Evolutionary conservation across 2,888 invertebrate genomes (phyloP).

Genomic region (Epistrophe eligans): DNA sequence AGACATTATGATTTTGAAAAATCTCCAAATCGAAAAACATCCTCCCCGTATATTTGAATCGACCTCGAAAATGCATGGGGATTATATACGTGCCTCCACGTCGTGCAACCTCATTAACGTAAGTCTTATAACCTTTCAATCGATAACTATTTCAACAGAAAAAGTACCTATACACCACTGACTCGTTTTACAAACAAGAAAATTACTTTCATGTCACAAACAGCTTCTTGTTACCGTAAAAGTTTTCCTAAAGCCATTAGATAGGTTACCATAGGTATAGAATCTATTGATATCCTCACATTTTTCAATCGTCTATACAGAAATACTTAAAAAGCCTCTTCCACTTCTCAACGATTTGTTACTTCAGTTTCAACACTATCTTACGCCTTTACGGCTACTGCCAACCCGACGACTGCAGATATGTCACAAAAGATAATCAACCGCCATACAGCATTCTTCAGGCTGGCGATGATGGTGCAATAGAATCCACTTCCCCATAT

Average conservation of each 20-base stretch:
- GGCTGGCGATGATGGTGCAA: constrained; percentile 47
- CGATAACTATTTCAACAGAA: no score
- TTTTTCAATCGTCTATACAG: not conserved
- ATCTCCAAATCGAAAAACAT: no score
- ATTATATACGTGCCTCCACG: no score
- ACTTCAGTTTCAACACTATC: constrained; percentile 10
- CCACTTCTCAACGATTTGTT: not conserved
- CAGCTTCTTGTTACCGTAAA: not conserved
- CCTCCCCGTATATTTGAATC: no score
- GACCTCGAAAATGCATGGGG: no score
- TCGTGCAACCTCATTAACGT: no score
- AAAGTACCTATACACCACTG: no score
- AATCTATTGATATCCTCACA: not conserved
- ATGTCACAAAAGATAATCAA: constrained; percentile 52
- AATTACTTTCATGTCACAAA: not conserved
- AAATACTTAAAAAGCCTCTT: constrained; percentile 1
- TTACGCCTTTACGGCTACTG: constrained; percentile 17
- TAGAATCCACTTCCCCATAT: constrained; percentile 60
- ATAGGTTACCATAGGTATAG: not conserved
- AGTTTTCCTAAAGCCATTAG: not conserved
- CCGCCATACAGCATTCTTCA: constrained; percentile 48
- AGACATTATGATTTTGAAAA: no score
- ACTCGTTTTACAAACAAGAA: not conserved
- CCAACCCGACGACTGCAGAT: constrained; percentile 20
- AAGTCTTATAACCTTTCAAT: no score